These are phyloP conservation scores for Genyomyrus donnyi DNA, from an alignment of 2,113 vertebrate species.

Conservation along the genomic window DNA sequence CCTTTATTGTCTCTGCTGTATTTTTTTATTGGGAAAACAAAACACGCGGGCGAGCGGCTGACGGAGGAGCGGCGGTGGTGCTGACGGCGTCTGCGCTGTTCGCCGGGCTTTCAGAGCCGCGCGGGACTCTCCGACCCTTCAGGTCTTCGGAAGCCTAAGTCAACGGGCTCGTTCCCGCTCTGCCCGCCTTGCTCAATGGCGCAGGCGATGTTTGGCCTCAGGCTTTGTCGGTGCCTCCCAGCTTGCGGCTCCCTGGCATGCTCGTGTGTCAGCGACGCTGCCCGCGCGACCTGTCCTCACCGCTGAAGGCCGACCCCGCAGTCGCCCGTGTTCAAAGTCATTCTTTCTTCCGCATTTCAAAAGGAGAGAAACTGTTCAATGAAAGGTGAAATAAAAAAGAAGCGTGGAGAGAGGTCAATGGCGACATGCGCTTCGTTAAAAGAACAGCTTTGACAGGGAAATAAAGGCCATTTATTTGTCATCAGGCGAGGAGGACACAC, in stretches of 20 bases:
- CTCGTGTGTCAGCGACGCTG: not conserved
- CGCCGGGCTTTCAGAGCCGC: not conserved
- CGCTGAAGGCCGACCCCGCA: not conserved
- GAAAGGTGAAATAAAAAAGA: not conserved
- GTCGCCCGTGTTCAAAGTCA: not conserved
- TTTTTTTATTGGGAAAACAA: constrained; percentile 3
- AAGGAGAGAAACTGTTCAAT: not conserved
- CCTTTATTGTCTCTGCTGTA: not conserved
- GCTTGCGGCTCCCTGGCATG: not conserved
- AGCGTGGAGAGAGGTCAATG: not conserved
- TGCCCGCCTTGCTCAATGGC: not conserved
- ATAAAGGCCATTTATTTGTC: not conserved
- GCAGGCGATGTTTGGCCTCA: not conserved
- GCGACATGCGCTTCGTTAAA: not conserved
- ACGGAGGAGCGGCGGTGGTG: not conserved
- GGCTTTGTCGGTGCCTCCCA: not conserved
- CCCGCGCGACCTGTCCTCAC: not conserved
- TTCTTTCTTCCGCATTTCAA: not conserved
- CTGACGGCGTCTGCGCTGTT: not conserved
- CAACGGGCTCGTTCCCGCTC: not conserved
- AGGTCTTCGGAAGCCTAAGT: not conserved
- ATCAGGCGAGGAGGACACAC: not conserved
- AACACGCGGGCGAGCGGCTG: not conserved
- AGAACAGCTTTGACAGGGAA: not conserved
- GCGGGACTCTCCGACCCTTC: not conserved